Percentiles rank a stretch among this genome's conserved stretches.
phyloP scores from a whole-genome alignment of 2,113 vertebrate genomes.

The Cebus imitator region DNA sequence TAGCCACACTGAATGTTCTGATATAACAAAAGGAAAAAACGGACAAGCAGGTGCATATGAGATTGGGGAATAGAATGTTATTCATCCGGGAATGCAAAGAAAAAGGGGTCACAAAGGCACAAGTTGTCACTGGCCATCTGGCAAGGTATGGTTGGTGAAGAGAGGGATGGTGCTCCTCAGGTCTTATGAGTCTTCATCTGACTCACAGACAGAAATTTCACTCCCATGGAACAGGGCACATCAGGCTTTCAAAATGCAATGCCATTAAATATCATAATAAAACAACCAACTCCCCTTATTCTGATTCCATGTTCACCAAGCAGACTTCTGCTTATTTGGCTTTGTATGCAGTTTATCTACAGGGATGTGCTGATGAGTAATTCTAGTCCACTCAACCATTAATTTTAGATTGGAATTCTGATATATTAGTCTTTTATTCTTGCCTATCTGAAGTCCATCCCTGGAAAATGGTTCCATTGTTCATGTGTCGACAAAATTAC shows the following conservation, averaged over 20 bases:
- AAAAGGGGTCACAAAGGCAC: not conserved
- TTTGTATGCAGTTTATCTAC: not conserved
- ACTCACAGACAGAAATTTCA: not conserved
- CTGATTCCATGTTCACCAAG: not conserved
- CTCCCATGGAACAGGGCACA: not conserved
- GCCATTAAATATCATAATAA: slow-evolving; percentile 23
- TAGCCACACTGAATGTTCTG: not conserved
- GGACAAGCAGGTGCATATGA: not conserved
- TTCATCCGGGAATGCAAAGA: not conserved
- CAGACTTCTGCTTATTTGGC: slow-evolving; percentile 38
- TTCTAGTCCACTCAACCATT: not conserved
- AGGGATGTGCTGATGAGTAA: not conserved
- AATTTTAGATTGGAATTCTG: slow-evolving; percentile 15
- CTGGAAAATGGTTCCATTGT: slow-evolving; percentile 5
- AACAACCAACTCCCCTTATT: not conserved
- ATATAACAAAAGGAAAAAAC: not conserved
- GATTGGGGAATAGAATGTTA: not conserved
- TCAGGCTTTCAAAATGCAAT: not conserved
- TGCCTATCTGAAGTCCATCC: not conserved
- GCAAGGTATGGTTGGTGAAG: not conserved
- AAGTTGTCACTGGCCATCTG: not conserved
- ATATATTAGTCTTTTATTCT: not conserved
- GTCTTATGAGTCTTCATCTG: not conserved
- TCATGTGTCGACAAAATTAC: not conserved
- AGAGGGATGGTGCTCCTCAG: not conserved